Conservation (phyloP, 2,888 invertebrate genomes). For the Parochlus steinenii region DNA sequence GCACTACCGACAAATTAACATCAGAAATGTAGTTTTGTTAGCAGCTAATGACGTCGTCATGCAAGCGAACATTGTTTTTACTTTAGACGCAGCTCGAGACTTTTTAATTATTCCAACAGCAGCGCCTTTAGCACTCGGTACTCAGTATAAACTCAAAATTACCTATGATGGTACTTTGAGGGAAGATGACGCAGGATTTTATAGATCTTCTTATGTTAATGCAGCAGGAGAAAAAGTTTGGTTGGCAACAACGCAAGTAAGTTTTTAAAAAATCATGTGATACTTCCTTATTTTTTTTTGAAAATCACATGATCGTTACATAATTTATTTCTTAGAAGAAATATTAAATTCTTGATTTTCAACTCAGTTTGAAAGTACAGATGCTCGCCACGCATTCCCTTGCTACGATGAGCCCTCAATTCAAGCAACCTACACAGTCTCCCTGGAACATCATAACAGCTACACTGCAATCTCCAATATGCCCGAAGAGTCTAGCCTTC, state of each 20-base stretch:
- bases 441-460: conserved; percentile 21
- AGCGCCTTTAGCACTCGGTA: not conserved
- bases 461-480: conserved; percentile 30
- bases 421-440: too few relatives aligned
- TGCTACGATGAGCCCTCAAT: too few relatives aligned
- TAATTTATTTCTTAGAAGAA: too few relatives aligned
- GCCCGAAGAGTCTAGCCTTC: conserved; percentile 22
- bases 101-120: not conserved
- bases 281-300: too few relatives aligned
- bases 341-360: too few relatives aligned
- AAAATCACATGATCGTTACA: too few relatives aligned
- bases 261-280: too few relatives aligned
- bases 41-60: not conserved
- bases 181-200: conserved; percentile 4
- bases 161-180: conserved; percentile 3
- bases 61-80: not conserved
- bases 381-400: too few relatives aligned
- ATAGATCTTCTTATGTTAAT: not conserved
- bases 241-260: conserved; percentile 40
- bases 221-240: not conserved
- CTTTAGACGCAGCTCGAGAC: not conserved
- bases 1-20: conserved; percentile 1
- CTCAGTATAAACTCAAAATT: not conserved
- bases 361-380: too few relatives aligned
- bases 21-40: not conserved